Evolutionary conservation across 2,797 vertebrate species (phyloP).

Genomic region (Hydrophis major): DNA sequence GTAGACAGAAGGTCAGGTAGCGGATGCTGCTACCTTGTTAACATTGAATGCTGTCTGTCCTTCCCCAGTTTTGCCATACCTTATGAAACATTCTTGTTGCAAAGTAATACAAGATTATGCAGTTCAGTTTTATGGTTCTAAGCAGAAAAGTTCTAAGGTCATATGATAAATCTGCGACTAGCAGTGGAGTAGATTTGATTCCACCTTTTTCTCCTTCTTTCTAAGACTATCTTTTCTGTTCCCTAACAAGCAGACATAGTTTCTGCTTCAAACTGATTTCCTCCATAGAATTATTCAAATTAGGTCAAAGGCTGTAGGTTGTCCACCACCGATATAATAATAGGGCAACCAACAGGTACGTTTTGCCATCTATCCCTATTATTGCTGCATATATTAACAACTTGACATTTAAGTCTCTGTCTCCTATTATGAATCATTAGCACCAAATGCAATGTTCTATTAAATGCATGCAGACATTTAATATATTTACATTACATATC

Average conservation of each 20-base stretch:
- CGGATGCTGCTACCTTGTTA: not conserved
- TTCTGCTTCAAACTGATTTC: not conserved
- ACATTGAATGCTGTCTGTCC: not conserved
- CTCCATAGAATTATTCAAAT: not conserved
- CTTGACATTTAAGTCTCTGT: not conserved
- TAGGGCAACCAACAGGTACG: not conserved
- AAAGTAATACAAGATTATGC: not conserved
- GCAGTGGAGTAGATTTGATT: not conserved
- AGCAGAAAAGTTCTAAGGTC: not conserved
- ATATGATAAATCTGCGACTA: not conserved
- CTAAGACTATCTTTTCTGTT: not conserved
- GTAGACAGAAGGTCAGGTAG: not conserved
- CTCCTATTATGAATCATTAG: not conserved
- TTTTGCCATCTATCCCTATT: not conserved
- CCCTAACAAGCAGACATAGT: not conserved
- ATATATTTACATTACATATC: not conserved
- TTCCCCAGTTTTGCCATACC: not conserved
- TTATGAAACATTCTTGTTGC: not conserved
- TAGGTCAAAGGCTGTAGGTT: not conserved
- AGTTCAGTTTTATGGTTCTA: not conserved
- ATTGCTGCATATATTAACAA: not conserved
- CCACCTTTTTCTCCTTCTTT: not conserved
- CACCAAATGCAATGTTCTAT: not conserved
- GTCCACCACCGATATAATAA: not conserved
- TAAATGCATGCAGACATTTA: not conserved